Percentiles rank a stretch among this genome's conserved stretches.
These are phyloP conservation scores for Abrostola triplasia DNA, from an alignment of 2,888 invertebrate genomes.

Conservation along the genomic window DNA sequence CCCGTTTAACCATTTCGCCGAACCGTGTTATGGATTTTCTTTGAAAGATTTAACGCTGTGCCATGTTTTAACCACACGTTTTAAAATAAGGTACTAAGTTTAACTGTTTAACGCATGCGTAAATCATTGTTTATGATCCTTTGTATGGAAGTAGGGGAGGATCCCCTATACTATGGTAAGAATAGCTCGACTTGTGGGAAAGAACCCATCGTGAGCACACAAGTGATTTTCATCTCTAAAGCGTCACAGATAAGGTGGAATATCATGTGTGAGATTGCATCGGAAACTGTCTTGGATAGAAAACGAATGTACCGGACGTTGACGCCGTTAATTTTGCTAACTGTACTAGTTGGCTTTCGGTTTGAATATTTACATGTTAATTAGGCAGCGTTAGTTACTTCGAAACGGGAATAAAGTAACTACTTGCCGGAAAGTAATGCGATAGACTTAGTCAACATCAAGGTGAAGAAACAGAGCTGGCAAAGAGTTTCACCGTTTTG, in stretches of 20 bases:
- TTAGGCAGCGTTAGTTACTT: slow-evolving; percentile 37
- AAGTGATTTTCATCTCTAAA: slow-evolving; percentile 21
- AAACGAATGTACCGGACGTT: slow-evolving; percentile 55
- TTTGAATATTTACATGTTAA: slow-evolving; percentile 61
- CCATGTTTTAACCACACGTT: slow-evolving; percentile 56
- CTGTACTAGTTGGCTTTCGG: slow-evolving; percentile 55
- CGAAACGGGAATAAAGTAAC: slow-evolving; percentile 38
- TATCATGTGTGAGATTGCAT: slow-evolving; percentile 11
- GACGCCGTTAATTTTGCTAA: slow-evolving; percentile 57
- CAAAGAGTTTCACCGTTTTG: not conserved
- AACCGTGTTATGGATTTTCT: slow-evolving; percentile 38
- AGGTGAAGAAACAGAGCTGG: slow-evolving; percentile 1
- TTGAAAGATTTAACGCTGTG: slow-evolving; percentile 32
- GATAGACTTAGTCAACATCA: slow-evolving; percentile 27
- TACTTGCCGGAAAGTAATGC: slow-evolving; percentile 27
- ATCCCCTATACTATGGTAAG: slow-evolving; percentile 67
- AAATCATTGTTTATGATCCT: slow-evolving; percentile 82
- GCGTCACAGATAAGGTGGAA: not conserved
- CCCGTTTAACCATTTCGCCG: slow-evolving; percentile 28
- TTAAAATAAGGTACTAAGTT: slow-evolving; percentile 58
- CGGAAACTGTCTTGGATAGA: slow-evolving; percentile 49
- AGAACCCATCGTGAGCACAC: slow-evolving; percentile 12
- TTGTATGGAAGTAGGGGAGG: slow-evolving; percentile 70
- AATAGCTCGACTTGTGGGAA: slow-evolving; percentile 59
- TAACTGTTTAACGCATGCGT: slow-evolving; percentile 71